Base-by-base conservation (phyloP, 2,113 vertebrate genomes). In the Lagopus muta region DNA sequence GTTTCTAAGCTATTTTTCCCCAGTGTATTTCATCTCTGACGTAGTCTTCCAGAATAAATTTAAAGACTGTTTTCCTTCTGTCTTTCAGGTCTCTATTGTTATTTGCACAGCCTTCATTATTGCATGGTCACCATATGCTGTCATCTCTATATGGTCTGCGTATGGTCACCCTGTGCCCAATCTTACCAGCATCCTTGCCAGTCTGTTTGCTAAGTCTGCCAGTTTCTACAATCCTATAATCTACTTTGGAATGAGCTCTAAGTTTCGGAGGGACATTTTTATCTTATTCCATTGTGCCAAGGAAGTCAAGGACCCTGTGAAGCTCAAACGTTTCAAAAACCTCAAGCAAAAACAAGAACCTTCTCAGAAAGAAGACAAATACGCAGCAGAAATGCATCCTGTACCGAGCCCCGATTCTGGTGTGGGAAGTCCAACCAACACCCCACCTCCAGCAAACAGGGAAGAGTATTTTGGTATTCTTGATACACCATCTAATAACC, bases 201-300 rank as follows among this genome's bases (percentile, higher is more conserved):
- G 97, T 42, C 97, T 98, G 81, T 98, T 98, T 90, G 98, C 98
- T 90, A 98, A 99, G 96, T 98, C 98, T 17, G 98, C 98, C 88
- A 98, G 97, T 89, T 98, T 98, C 95, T 98, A 98, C 96, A 98
- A 98, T 87, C 98, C 98, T 3, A 95, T 98, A 88, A 98, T 98
- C 85, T 99, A 99, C 95, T 98, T 99, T 18, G 97, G 98, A 91
- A 98, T 99, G 98, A 98, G 98, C 96, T 98, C 98, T 92, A 98
- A 98, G 93, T 98, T 99, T 79, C 97, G 97, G 65, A 98, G 97
- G 72, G 98, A 98, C 70, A 86, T 98, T 58, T 89, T 96, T 13
- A 62, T 96, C 71, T 83, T 98, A 82, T 94, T 98, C 85, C 97
- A 97, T 9, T 98, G 97, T 96, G 65, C 91, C 34, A 94, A 90